Evolutionary conservation across 2,888 invertebrate species (phyloP), one percentile per base, ranked within the genome.

Genomic region (Drosophila peninsularis): DNA sequence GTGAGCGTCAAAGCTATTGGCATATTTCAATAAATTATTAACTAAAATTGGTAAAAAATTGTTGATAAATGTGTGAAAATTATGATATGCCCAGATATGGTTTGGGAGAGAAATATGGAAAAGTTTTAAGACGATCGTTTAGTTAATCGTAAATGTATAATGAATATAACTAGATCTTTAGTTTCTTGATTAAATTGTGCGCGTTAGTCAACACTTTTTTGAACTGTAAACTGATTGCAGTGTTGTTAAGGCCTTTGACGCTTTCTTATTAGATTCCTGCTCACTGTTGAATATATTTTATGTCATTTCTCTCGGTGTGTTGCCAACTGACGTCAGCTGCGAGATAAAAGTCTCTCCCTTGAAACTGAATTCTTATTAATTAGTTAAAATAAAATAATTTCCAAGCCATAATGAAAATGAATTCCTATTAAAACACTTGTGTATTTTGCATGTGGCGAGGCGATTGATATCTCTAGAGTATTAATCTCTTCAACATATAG

Each of bases 341-440:
- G 36, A 27, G 24, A 52, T 37, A 37, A 52, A 52, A 52, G 41
- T 47, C 49, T 74, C 56, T 49, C 27, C 21, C 47, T 47, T 41
- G 36, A 64, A 54, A 64, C 45, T 53, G 52, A 62, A 56, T 52
- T 75, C 61, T 34, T 70, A 50, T 63, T 75, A 56, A 75, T 66
- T 60, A 57, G 54, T 56, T 66, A 71, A 71, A 62, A 62, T 36
- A 19, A 36, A 62, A 62, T 36, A 34, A 36, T 42, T 56, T 19
- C 34, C 42, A 21, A 17, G 32, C 24, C 57, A 50, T n/a, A 30
- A 41, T 44, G 56, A 74, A 68, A 70, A 37, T 75, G 57, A 74
- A 70, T 75, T 75, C 45, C 55, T 64, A 67, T 57, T 75, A 50
- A 76, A 56, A 56, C 50, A 54, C 56, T 71, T 54, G 52, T 50